phyloP scores from a whole-genome alignment of 30 jellyfish, hydroid and myxozoan genomes.

The Catostylus mosaicus region DNA sequence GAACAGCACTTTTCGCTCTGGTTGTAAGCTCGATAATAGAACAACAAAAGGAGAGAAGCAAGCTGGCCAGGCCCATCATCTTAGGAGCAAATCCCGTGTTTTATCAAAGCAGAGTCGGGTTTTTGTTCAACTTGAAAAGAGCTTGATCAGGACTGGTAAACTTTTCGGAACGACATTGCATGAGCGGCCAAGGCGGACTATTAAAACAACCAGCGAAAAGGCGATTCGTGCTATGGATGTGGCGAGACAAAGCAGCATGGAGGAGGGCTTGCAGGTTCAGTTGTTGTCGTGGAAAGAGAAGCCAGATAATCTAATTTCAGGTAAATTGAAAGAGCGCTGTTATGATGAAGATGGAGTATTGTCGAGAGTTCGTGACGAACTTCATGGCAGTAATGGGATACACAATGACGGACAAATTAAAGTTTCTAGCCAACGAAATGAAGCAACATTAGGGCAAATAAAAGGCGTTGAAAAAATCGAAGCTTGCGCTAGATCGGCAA shows the following conservation, averaged over 20 bases:
- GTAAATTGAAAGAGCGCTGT: slow-evolving; percentile 6
- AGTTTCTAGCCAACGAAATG: slow-evolving; percentile 5
- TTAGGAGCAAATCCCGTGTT: slow-evolving; percentile 22
- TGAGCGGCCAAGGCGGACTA: slow-evolving; percentile 50
- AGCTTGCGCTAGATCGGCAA: slow-evolving; percentile 54
- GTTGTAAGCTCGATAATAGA: slow-evolving; percentile 51
- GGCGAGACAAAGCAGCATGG: slow-evolving; percentile 74
- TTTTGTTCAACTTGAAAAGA: slow-evolving; percentile 19
- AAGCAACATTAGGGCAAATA: slow-evolving; percentile 14
- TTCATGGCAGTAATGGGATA: not conserved
- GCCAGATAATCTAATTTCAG: slow-evolving; percentile 26
- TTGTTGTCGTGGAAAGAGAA: slow-evolving; percentile 55
- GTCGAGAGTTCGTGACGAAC: slow-evolving; percentile 12
- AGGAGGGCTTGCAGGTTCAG: slow-evolving; percentile 67
- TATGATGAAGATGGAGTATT: slow-evolving; percentile 10
- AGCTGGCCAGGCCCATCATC: slow-evolving; percentile 52
- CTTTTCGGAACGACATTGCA: slow-evolving; percentile 47
- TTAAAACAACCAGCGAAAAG: slow-evolving; percentile 28
- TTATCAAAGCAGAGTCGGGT: slow-evolving; percentile 30
- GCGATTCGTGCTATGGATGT: slow-evolving; percentile 65
- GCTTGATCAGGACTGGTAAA: slow-evolving; percentile 43
- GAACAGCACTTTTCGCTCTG: slow-evolving; percentile 67
- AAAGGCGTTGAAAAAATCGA: slow-evolving; percentile 51
- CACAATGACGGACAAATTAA: not conserved
- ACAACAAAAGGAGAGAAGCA: slow-evolving; percentile 44